A percentile compares a stretch with the other conserved stretches of the same genome.
Conservation (phyloP, 2,888 invertebrate species). For the Ypsolopha scabrella region DNA sequence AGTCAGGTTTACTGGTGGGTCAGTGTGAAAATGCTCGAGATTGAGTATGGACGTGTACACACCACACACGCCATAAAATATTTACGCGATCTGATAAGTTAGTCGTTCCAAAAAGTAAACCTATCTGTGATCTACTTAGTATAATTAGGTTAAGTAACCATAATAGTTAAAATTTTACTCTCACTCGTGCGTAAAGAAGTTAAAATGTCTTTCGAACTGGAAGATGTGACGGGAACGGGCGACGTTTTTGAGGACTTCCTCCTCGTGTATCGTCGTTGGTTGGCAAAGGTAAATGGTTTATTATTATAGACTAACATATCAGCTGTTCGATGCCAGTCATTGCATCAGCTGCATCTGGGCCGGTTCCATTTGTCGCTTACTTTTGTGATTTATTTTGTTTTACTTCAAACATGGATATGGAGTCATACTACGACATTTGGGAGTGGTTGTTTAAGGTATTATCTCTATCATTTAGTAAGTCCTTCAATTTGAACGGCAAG, state of each 20-base stretch:
- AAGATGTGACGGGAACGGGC: slow-evolving; percentile 73
- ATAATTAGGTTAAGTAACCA: background rate
- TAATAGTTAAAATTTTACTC: slow-evolving; percentile 22
- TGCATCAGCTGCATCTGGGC: slow-evolving; percentile 19
- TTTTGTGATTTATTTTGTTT: slow-evolving; percentile 3
- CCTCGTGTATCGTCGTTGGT: slow-evolving; percentile 75
- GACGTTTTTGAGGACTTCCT: slow-evolving; percentile 82
- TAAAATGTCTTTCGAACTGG: slow-evolving; percentile 76
- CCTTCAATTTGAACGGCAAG: background rate
- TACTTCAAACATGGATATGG: slow-evolving; percentile 27
- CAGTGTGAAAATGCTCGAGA: slow-evolving; percentile 43
- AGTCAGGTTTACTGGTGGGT: slow-evolving; percentile 9
- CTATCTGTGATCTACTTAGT: slow-evolving; percentile 49
- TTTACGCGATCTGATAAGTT: slow-evolving; percentile 40
- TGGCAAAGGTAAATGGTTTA: slow-evolving; percentile 75
- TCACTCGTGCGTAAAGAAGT: slow-evolving; percentile 33
- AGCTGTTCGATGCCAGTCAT: slow-evolving; percentile 25
- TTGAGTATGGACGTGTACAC: slow-evolving; percentile 10
- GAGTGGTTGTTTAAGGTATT: slow-evolving; percentile 45
- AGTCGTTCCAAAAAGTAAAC: slow-evolving; percentile 44
- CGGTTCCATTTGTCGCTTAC: slow-evolving; percentile 10
- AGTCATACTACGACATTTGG: slow-evolving; percentile 36
- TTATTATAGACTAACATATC: slow-evolving; percentile 40
- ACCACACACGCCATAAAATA: slow-evolving; percentile 29
- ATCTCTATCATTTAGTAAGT: background rate